These are phyloP conservation scores for Zoanthus gigantus DNA, from an alignment of 92 coral and sea anemone genomes.

Conservation along the genomic window DNA sequence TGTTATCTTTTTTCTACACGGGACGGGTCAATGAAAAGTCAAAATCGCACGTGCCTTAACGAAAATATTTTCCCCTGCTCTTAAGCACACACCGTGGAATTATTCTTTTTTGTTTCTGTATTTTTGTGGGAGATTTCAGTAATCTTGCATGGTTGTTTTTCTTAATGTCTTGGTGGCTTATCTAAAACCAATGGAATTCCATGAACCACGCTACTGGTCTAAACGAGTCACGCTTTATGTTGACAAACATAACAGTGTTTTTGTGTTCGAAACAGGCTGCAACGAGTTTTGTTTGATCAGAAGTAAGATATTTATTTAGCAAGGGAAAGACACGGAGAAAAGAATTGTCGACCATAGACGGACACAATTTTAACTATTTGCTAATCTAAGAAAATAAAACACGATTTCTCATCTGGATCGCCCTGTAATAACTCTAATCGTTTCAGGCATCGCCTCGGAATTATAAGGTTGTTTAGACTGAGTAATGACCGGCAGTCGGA, in stretches of 20 bases:
- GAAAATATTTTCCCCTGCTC: background rate
- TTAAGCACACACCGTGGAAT: background rate
- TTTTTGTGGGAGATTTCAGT: background rate
- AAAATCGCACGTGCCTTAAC: background rate
- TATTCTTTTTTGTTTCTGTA: background rate
- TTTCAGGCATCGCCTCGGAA: too few relatives aligned
- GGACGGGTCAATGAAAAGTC: background rate
- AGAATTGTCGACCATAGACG: too few relatives aligned
- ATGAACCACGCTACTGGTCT: background rate
- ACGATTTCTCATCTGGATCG: too few relatives aligned
- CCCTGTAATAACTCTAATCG: too few relatives aligned
- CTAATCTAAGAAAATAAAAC: too few relatives aligned
- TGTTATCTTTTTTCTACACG: background rate
- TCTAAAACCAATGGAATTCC: background rate
- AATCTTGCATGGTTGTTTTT: background rate
- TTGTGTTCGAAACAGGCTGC: background rate
- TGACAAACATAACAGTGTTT: background rate
- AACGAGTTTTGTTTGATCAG: background rate
- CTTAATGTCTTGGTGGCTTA: background rate
- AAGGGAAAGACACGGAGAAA: too few relatives aligned
- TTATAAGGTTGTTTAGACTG: too few relatives aligned
- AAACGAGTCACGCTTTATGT: background rate
- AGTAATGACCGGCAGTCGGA: too few relatives aligned
- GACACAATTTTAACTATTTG: too few relatives aligned
- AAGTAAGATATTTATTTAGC: background rate